Evolutionary conservation across 2,113 vertebrate genomes (phyloP), one percentile per base, ranked within the genome.

Genomic region (Uria lomvia): DNA sequence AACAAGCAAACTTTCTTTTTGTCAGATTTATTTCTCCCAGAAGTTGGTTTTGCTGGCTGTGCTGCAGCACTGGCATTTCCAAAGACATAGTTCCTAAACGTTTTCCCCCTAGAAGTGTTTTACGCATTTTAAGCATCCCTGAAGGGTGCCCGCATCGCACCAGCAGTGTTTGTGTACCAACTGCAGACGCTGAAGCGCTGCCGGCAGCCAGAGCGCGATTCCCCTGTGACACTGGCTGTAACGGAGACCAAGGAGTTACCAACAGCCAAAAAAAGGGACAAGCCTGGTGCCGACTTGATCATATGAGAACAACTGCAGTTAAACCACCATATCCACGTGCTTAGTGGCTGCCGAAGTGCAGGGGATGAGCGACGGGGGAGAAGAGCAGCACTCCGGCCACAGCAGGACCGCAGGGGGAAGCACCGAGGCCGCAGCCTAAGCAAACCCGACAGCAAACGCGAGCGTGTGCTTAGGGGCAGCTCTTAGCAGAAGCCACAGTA

Each of bases 81-180:
- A 73, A 36, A 58, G 53, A 24, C 23, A 49, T 56, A 80, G 45
- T 38, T 72, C 27, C 67, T 8, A 4, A 58, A 36, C 5, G 2
- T 23, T 68, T 66, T 83, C 27, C 53, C 53, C n/a, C 63, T 43
- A 3, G 2, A 30, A 49, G 58, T 29, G 19, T 55, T 88, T 52
- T 27, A 15, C 20, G 12, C 1, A 0, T 62, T 77, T 32, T 40
- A 74, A 75, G 17, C 47, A 74, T 3, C 60, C 42, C 56, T 27
- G 45, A 38, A 66, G 16, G 14, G 12, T 43, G 47, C 24, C 52
- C 5, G 7, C 49, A 26, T 15, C 21, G 13, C 1, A 2, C 70
- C 70, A 43, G 34, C 23, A n/a, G 24, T 3, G 18, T 30, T 19
- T 1, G 0, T 2, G 3, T 8, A 17, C 65, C 24, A 14, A 2